Base-by-base conservation (phyloP, 1,140 invertebrate species). In the Delia radicum region DNA sequence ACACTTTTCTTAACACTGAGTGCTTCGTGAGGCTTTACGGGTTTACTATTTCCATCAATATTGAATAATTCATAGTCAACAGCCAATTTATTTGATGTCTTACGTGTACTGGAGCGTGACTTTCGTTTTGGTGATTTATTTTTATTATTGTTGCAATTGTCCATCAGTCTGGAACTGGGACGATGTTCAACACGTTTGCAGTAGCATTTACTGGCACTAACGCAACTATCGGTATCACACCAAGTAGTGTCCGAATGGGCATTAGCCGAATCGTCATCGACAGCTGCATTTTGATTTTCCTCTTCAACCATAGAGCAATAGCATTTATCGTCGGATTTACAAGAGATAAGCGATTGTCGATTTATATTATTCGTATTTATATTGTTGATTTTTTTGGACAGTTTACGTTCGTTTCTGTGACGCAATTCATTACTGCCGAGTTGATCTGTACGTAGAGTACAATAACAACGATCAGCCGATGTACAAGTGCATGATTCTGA, bases 131-230 rank as follows among this genome's bases (percentile, higher is more conserved):
- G 18, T 10, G 63, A 31, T 61, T 69, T 48, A 75, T 18, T 75
- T 76, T 3, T 75, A 7, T 18, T 21, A 12, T 69, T 31, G 27
- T 29, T 29, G n/a, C n/a, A n/a, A 73, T 42, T 76, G 33, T 65
- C 77, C 74, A 2, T 81, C 71, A 46, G 27, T 74, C 78, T 75
- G 78, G 65, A 24, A 26, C 15, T 33, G 8, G 29, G 21, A 33
- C n/a, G 13, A 2, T 77, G 78, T 75, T 87, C 87, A 2, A 86
- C 87, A 2, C 88, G 87, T 8, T 89, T 87, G 84, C 95, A 96
- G 81, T 96, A 96, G 82, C 95, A 96, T 83, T 95, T 95, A 81
- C 95, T 95, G 82, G 93, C 94, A 75, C 95, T 94, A 0, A 93
- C 90, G 83, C 94, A 96, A 79, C 93, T 94, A 80, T 96, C 94